Conservation (phyloP, 2,113 vertebrate species). For the Tor tambroides region DNA sequence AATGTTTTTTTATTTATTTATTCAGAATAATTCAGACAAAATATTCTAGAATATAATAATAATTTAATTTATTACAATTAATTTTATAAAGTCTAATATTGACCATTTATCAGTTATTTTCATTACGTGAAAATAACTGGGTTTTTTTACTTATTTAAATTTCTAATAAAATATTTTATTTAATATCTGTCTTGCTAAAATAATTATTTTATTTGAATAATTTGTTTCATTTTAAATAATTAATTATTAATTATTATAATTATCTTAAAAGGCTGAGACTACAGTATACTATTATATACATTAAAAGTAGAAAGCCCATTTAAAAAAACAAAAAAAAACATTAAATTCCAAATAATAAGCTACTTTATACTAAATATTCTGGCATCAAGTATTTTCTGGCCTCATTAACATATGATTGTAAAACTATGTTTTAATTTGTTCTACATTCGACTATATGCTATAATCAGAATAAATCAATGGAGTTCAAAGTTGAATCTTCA, state of each 20-base stretch:
- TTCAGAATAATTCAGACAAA: background rate
- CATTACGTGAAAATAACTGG: background rate
- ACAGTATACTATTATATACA: background rate
- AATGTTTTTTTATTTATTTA: too few species aligned
- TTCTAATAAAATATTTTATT: background rate
- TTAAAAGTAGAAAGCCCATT: background rate
- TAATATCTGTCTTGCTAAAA: background rate
- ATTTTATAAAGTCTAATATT: background rate
- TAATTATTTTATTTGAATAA: background rate
- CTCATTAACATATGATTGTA: background rate
- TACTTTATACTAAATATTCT: background rate
- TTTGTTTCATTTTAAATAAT: background rate
- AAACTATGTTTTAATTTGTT: background rate
- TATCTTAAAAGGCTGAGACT: background rate
- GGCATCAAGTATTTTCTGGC: background rate
- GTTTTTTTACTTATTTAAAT: background rate
- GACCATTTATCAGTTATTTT: background rate
- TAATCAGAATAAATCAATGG: background rate
- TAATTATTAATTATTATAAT: background rate
- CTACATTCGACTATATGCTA: background rate
- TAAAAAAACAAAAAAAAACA: background rate
- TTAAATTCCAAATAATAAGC: background rate
- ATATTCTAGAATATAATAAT: background rate
- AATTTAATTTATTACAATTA: too few species aligned
- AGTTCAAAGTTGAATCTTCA: slow-evolving; percentile 38